Base-by-base conservation (phyloP, 2,888 invertebrate genomes). In the Spialia ferax region DNA sequence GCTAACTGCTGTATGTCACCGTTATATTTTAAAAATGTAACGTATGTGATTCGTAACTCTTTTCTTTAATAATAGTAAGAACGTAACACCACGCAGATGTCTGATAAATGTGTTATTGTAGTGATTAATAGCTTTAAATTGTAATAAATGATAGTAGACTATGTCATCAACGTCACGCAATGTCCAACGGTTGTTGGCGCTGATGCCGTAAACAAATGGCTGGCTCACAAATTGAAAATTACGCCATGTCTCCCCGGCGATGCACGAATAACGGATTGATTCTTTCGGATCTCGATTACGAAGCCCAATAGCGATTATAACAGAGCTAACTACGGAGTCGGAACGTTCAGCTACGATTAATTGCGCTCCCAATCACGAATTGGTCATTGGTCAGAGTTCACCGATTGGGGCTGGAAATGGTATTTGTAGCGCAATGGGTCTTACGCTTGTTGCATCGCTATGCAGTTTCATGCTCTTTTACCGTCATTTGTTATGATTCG, bases 291-390 rank as follows among this genome's bases (percentile, higher is more conserved):
- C 71, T 69, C 68, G 69, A 71, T 71, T 77, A 78, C 74, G 77
- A 76, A 70, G 70, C 54, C 56, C 62, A 65, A 57, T 35, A 57
- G 62, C 66, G 60, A 74, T 71, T 72, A 73, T 65, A 69, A 71
- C 67, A 42, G 70, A 70, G 68, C 54, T 61, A 50, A 67, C 64
- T 59, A 18, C 45, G 52, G 29, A 79, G 70, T 75, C 75, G 75
- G 73, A 70, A 71, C 63, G 69, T 70, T 72, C 69, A 63, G 65
- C 57, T 69, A 68, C 80, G 76, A 80, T 82, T 86, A 83, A 86
- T 82, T 83, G 80, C 72, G 73, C 72, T 71, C 66, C 61, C 73
- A 75, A 84, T 84, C 86, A 86, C 86, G 84, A 84, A 52, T 52
- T 65, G 45, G 71, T 69, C 54, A 68, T 60, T 69, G 76, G 77